Percentiles rank a stretch among this genome's conserved stretches.
Evolutionary conservation across 37 sponge, comb jelly and placozoan species (phyloP).

Genomic region (Halichondria panicea): DNA sequence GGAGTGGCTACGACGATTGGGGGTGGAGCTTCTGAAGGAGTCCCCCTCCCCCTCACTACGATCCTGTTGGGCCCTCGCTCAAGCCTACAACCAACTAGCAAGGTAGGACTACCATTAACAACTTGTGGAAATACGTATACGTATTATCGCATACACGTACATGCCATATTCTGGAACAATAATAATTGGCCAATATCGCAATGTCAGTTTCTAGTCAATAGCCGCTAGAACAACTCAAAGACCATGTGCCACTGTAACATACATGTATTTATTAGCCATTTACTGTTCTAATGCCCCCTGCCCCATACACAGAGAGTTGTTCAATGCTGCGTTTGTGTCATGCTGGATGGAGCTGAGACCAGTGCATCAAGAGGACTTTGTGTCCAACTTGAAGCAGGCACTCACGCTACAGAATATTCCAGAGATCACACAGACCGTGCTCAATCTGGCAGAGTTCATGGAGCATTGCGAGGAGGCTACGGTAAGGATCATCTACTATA

Average conservation of each 20-base stretch:
- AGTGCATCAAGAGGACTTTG: constrained; percentile 84
- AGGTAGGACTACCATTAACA: constrained; percentile 29
- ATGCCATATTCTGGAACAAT: no score
- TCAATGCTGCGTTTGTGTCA: constrained; percentile 97
- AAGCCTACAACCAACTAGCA: constrained; percentile 81
- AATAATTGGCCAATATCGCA: no score
- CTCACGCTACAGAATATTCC: constrained; percentile 85
- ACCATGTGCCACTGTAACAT: no score
- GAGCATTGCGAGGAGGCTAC: constrained; percentile 94
- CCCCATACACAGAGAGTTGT: constrained; percentile 68
- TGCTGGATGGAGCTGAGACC: constrained; percentile 94
- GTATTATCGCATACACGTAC: neutral
- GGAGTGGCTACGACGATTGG: constrained; percentile 93
- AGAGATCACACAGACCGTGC: constrained; percentile 91
- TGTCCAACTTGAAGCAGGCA: constrained; percentile 79
- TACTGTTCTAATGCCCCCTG: neutral
- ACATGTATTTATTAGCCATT: neutral
- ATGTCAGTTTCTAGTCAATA: no score
- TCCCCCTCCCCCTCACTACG: constrained; percentile 87
- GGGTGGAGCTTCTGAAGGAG: constrained; percentile 94
- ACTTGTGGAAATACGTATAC: neutral
- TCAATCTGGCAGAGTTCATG: constrained; percentile 97
- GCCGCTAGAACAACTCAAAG: no score
- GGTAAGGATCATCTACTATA: constrained; percentile 29
- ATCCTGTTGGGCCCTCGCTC: constrained; percentile 84